Evolutionary conservation across 1,140 invertebrate genomes (phyloP), one percentile per base, ranked within the genome.

Genomic region (Lamellibrachia luymesi): DNA sequence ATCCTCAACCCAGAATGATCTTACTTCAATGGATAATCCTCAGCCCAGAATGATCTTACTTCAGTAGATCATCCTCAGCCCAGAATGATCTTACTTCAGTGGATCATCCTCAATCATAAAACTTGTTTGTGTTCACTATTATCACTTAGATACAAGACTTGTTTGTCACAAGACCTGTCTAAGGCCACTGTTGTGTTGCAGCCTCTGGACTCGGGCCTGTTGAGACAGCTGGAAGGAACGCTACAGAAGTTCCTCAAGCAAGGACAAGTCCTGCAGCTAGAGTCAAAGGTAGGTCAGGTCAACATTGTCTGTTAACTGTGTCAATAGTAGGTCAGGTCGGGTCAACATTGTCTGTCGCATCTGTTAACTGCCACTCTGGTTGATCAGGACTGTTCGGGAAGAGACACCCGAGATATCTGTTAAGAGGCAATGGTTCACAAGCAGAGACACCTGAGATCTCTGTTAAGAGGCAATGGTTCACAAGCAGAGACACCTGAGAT

Each of bases 191-290:
- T 91, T 95, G 96, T 80, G 8, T 4, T 95, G 52, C 95, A 97
- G 97, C 97, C 98, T 91, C 96, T 99, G 93, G 98, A 99, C 96
- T 97, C 97, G 92, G 97, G 97, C 38, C 97, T 97, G 92, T 97
- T 97, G 95, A 97, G 98, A 94, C 98, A 98, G 95, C 96, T 99
- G 92, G 97, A 98, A 96, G 96, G 97, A 93, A 97, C 98, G 89
- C 96, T 99, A 10, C 98, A 98, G 96, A 97, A 97, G 95, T 99
- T 99, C 97, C 95, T 99, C 10, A 98, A 98, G 95, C 97, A 97
- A 93, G 98, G 98, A 95, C 97, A 99, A 96, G 97, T 97, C 80
- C 97, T 99, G 93, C 96, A 98, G 80, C 96, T 99, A 50, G 97
- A 97, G 90, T 97, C 98, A 49, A 98, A 98, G 96, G 98, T 99